Evolutionary conservation across 2,113 vertebrate species (phyloP), one percentile per base, ranked within the genome.

Genomic region (Corvus cornix): DNA sequence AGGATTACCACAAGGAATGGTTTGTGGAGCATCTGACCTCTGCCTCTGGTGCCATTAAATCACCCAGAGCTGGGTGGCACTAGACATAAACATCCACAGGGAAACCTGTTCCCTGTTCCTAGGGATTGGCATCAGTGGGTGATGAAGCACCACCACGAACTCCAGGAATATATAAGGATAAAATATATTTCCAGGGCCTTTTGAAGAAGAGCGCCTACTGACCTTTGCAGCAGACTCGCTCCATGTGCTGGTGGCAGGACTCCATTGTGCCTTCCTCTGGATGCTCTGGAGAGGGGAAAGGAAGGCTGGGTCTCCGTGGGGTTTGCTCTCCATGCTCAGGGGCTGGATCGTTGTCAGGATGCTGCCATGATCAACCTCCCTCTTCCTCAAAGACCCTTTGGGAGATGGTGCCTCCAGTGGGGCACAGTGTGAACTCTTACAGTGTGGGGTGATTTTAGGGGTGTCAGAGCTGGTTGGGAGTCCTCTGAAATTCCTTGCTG

Each of bases 181-280:
- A 55, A 55, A 39, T 6, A 1, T 4, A 64, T 53, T 69, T 60
- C 46, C 21, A 35, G 37, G 10, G 55, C 7, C 6, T 64, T 79
- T 87, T 3, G 6, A 77, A 83, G 66, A 67, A 64, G 30, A 82
- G 7, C 19, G 27, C 4, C 20, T 27, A 89, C 95, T 86, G 43
- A 97, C 97, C 96, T 97, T 96, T 37, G 37, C 16, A 52, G 70
- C 16, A 41, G 69, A 52, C 5, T 80, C 80, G 6, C 52, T 70
- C 55, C 66, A 58, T 6, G 35, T 43, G 55, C 23, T 9, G 41
- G 23, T 62, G 55, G 18, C 26, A 67, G 79, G 37, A 15, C 11
- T 85, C 73, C 73, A 11, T 4, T 11, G 76, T 87, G 68, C 44
- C 48, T 76, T 94, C 19, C 53, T 73, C 49, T 86, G 89, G 9